Base-by-base conservation (phyloP, 2,113 vertebrate genomes). In the Acrocephalus arundinaceus region DNA sequence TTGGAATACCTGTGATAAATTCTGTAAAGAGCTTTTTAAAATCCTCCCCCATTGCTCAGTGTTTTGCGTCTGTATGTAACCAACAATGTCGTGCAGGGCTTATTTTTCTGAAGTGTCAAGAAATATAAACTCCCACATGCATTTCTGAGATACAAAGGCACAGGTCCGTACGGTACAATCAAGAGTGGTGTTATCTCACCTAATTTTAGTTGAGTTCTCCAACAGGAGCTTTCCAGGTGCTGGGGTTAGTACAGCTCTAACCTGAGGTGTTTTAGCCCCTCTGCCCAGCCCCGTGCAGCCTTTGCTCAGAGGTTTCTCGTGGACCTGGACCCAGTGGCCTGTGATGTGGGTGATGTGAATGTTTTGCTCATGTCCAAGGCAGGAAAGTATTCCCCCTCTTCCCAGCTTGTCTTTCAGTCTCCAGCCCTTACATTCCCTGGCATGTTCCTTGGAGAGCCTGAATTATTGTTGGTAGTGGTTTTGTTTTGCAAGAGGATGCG, bases 401-500 rank as follows among this genome's bases (percentile, higher is more conserved):
- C 57, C 39, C 72, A n/a, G 16, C 48, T 22, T 33, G 4, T 33
- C 82, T 83, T 76, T 86, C 4, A 1, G 52, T 39, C 76, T 80
- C 49, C 81, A 89, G 89, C 78, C 67, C 73, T 73, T 83, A 37
- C 72, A 9, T 94, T 85, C 75, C 63, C 82, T 83, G 79, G 84
- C 63, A 7, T 13, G 78, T 58, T 88, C 93, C 78, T 85, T 24
- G 75, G 78, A 88, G 33, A 93, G 63, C 58, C 59, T 85, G 90
- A 52, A 81, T 92, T 94, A 87, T 89, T 89, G 77, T 61, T 89
- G 91, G 39, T 95, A 22, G 89, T 43, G 94, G 68, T 55, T 96
- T 92, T 96, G 85, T 97, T 95, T 95, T 91, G 93, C 94, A 91
- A 91, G 93, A 96, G 54, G 45, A 46, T 0, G 3, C 91, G 91